Base-by-base conservation (phyloP, 2,888 invertebrate genomes). In the Andrena chrysosceles region DNA sequence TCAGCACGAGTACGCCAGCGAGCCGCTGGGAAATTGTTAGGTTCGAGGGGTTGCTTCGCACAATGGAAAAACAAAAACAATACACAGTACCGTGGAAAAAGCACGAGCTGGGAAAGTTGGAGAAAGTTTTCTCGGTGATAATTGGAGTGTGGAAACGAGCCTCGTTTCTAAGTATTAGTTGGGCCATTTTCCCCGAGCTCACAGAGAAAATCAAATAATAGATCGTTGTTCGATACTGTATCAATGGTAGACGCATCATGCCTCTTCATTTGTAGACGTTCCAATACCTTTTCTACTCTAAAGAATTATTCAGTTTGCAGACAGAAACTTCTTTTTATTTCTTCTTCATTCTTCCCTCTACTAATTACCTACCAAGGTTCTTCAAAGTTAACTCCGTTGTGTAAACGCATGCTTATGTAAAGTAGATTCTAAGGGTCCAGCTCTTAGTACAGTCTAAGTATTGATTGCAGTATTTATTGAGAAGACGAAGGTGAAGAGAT, bases 71-170 rank as follows among this genome's bases (percentile, higher is more conserved):
- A 49, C 54, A 54, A 68, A 74, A 42, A 54, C 60, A 48, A 13
- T 2, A 16, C 33, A 16, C 35, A 0, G 10, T 20, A 2, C 13
- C 42, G 59, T 13, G 26, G 35, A 59, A 68, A 68, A 68, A 67
- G 35, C 67, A 33, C 13, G 42, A 56, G n/a, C n/a, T 42, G 52
- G 29, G 67, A 23, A 29, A 54, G 62, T 52, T 33, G 62, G 35
- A 33, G 60, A 69, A 75, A 62, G 20, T 52, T 63, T 71, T 31
- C 31, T n/a, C 10, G 23, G 6, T 29, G 52, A 71, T 76, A 76
- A 76, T 71, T 63, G 71, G 31, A 42, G 63, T 16, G 31, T 2
- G 29, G 20, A n/a, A 31, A 69, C 26, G 62, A 10, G 26, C 35
- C 26, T 13, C 35, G 69, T 26, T 10, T 31, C 35, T 26, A 16